A percentile compares a stretch with the other conserved stretches of the same genome.
Evolutionary conservation across 2,888 invertebrate species (phyloP).

Genomic region (Zaprionus obscuricornis): DNA sequence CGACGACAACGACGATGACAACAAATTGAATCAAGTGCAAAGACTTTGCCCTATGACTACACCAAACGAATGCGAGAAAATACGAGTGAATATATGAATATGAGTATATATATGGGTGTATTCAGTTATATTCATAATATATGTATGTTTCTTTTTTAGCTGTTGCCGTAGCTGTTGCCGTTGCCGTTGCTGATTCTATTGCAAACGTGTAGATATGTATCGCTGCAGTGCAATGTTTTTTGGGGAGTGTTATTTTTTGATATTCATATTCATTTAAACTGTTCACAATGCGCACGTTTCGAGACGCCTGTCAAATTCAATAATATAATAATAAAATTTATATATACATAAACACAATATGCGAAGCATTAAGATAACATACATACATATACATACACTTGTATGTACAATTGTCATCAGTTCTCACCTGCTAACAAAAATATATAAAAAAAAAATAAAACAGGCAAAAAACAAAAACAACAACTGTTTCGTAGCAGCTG

Average conservation of each 20-base stretch:
- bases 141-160: too few relatives aligned
- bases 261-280: too few relatives aligned
- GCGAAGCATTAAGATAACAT: conserved; percentile 1
- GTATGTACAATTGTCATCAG: neutral
- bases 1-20: conserved; percentile 45
- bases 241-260: too few relatives aligned
- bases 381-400: too few relatives aligned
- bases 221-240: too few relatives aligned
- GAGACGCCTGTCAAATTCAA: conserved; percentile 16
- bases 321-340: conserved; percentile 19
- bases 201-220: conserved; percentile 2
- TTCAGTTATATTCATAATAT: neutral
- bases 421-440: too few relatives aligned
- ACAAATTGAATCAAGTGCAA: conserved; percentile 59
- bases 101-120: neutral
- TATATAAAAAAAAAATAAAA: too few relatives aligned
- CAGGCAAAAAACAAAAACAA: neutral
- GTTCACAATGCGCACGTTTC: conserved; percentile 40
- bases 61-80: conserved; percentile 9
- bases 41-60: conserved; percentile 80
- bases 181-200: too few relatives aligned
- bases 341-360: neutral
- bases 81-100: neutral
- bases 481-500: neutral
- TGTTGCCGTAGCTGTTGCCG: too few relatives aligned